phyloP scores from a whole-genome alignment of 2,888 invertebrate species.

The Lamellibrachia satsuma region DNA sequence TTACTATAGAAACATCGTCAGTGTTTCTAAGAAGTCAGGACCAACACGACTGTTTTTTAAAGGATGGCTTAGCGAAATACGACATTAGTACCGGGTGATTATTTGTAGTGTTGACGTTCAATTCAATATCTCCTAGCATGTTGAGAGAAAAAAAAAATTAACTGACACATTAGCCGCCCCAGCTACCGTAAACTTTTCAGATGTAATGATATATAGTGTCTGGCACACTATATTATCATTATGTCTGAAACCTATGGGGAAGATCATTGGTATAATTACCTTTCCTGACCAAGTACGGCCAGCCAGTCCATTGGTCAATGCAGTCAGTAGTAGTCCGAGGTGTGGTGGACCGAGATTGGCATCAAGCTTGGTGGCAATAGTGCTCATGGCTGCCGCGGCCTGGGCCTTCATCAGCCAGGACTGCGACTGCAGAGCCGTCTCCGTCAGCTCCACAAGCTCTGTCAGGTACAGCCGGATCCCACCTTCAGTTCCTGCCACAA shows the following conservation, averaged over 20 bases:
- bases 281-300: conserved; percentile 91
- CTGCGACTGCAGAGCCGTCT: conserved; percentile 79
- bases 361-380: conserved; percentile 79
- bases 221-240: not conserved
- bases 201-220: too few relatives aligned
- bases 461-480: conserved; percentile 81
- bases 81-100: too few relatives aligned
- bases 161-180: too few relatives aligned
- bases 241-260: not conserved
- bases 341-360: conserved; percentile 72
- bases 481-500: conserved; percentile 71
- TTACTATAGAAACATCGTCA: too few relatives aligned
- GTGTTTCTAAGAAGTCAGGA: too few relatives aligned
- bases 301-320: conserved; percentile 76
- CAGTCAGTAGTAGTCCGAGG: conserved; percentile 71
- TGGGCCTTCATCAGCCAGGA: conserved; percentile 90
- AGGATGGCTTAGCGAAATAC: too few relatives aligned
- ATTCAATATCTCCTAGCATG: too few relatives aligned
- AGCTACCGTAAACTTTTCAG: too few relatives aligned
- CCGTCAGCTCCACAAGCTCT: conserved; percentile 77
- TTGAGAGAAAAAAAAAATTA: too few relatives aligned
- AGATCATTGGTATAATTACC: conserved; percentile 43
- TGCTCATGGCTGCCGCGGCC: conserved; percentile 83
- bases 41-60: too few relatives aligned
- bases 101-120: too few relatives aligned